phyloP scores from a whole-genome alignment of 53 echinoderm and acorn worm species.

The Antedon mediterranea region DNA sequence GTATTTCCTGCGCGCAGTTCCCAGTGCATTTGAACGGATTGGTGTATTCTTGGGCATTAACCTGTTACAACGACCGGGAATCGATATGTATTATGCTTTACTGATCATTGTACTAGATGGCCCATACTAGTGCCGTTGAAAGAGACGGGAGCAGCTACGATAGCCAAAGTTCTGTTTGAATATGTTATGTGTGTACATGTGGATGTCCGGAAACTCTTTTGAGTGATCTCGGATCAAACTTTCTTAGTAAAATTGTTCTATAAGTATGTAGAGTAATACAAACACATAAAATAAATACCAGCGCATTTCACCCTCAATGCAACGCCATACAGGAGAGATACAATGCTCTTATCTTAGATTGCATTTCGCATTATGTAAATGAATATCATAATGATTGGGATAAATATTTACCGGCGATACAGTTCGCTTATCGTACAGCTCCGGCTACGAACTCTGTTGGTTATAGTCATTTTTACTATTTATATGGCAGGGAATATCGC shows the following conservation, averaged over 20 bases:
- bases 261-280: constrained; percentile 26
- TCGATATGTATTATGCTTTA: too few species aligned
- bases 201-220: constrained; percentile 12
- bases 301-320: constrained; percentile 21
- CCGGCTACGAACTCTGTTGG: constrained; percentile 14
- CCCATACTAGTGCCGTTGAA: constrained; percentile 11
- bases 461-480: constrained; percentile 8
- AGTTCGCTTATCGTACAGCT: constrained; percentile 11
- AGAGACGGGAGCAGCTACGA: constrained; percentile 8
- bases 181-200: constrained; percentile 11
- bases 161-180: constrained; percentile 8
- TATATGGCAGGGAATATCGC: neutral
- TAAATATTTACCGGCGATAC: constrained; percentile 6
- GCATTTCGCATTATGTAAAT: constrained; percentile 28
- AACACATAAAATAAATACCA: constrained; percentile 15
- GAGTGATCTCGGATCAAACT: constrained; percentile 13
- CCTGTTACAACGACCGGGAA: too few species aligned
- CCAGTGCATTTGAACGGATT: too few species aligned
- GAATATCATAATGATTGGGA: constrained; percentile 21
- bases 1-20: too few species aligned
- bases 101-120: constrained; percentile 20
- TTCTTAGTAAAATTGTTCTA: constrained; percentile 10
- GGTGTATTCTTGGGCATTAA: too few species aligned
- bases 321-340: constrained; percentile 21
- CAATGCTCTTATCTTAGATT: constrained; percentile 25